Conservation (phyloP, 2,113 vertebrate species). For the Peromyscus leucopus region DNA sequence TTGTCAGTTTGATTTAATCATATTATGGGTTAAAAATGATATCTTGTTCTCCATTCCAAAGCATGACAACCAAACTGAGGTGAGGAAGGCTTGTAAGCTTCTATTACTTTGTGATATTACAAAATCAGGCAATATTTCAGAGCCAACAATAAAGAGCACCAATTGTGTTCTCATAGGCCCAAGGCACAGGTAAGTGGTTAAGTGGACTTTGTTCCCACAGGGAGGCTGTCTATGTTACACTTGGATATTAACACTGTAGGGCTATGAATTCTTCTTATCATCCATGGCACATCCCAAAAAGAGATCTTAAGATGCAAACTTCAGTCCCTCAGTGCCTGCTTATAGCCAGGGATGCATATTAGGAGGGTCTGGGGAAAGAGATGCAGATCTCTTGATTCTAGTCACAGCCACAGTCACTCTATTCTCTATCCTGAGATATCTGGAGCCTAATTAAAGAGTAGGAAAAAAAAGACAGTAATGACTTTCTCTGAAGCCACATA, state of each 20-base stretch:
- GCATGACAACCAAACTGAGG: neutral
- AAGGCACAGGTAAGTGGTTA: neutral
- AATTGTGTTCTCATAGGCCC: neutral
- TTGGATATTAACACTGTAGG: neutral
- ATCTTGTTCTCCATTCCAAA: slow-evolving; percentile 41
- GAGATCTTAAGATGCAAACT: neutral
- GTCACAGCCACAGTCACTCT: neutral
- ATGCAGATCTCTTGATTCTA: neutral
- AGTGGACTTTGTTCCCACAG: neutral
- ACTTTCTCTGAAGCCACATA: slow-evolving; percentile 18
- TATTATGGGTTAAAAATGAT: slow-evolving; percentile 7
- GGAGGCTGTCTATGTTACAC: neutral
- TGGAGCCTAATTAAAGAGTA: slow-evolving; percentile 41
- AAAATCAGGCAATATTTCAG: neutral
- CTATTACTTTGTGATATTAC: neutral
- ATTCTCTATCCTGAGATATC: slow-evolving; percentile 49
- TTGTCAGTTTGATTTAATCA: slow-evolving; percentile 63
- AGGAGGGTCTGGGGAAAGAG: neutral
- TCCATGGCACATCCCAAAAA: neutral
- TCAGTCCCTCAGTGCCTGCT: neutral
- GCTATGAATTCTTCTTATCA: neutral
- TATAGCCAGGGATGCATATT: neutral
- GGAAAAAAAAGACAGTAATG: neutral
- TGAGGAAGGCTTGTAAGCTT: neutral
- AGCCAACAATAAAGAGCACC: neutral